Evolutionary conservation across 2,888 invertebrate species (phyloP).

Genomic region (Oscheius sp.): DNA sequence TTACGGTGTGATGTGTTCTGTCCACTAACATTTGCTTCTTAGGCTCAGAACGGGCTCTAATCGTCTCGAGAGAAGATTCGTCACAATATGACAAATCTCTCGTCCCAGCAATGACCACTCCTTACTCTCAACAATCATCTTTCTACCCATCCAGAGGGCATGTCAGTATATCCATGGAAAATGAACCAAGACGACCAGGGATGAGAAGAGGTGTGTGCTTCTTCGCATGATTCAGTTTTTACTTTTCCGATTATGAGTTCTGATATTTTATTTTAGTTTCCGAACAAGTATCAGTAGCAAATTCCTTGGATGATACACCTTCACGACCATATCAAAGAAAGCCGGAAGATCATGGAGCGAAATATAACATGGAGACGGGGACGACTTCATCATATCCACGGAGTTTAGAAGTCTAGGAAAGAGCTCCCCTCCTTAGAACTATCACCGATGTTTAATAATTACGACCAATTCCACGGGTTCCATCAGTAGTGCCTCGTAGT

Average conservation of each 20-base stretch:
- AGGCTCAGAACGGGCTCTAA: slow-evolving; percentile 30
- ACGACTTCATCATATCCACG: slow-evolving; percentile 36
- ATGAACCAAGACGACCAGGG: slow-evolving; percentile 52
- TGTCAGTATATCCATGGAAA: slow-evolving; percentile 54
- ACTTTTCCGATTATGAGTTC: background rate
- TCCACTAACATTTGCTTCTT: slow-evolving; percentile 22
- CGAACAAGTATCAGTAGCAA: slow-evolving; percentile 31
- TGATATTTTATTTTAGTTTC: slow-evolving; percentile 21
- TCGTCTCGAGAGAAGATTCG: slow-evolving; percentile 28
- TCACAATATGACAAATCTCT: slow-evolving; percentile 25
- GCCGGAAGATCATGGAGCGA: slow-evolving; percentile 36
- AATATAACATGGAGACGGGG: slow-evolving; percentile 40
- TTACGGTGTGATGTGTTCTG: slow-evolving; percentile 16
- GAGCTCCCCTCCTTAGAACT: slow-evolving; percentile 22
- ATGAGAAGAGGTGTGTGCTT: slow-evolving; percentile 42
- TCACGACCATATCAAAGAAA: slow-evolving; percentile 48
- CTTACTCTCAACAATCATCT: slow-evolving; percentile 25
- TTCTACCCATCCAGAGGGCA: slow-evolving; percentile 32
- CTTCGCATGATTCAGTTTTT: slow-evolving; percentile 18
- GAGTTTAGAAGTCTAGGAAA: slow-evolving; percentile 37
- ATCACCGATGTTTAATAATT: background rate
- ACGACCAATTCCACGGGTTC: slow-evolving; percentile 19
- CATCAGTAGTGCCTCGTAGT: slow-evolving; percentile 2
- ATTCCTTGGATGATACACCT: slow-evolving; percentile 27
- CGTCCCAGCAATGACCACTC: slow-evolving; percentile 21